These are phyloP conservation scores for Sinopyrophorus schimmeli DNA, from an alignment of 2,888 invertebrate species.

Conservation along the genomic window DNA sequence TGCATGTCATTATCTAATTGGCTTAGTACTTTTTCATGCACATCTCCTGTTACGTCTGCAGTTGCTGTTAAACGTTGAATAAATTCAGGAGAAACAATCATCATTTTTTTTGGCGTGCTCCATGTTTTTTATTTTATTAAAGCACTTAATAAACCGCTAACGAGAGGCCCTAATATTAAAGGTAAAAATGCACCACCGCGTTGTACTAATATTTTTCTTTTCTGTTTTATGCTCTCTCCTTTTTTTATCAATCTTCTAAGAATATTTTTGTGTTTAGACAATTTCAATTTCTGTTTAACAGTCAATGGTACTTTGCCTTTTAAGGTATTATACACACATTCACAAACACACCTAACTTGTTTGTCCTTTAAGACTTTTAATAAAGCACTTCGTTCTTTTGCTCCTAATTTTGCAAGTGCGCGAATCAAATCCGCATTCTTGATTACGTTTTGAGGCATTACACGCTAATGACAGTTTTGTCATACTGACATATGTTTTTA, in stretches of 20 bases:
- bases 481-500: too few species aligned
- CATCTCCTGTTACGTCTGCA: not conserved
- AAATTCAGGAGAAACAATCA: slow-evolving; percentile 1
- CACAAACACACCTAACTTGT: slow-evolving; percentile 2
- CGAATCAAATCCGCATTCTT: too few species aligned
- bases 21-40: not conserved
- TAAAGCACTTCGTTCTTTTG: not conserved
- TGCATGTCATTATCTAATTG: slow-evolving; percentile 7
- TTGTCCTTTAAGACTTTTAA: slow-evolving; percentile 1
- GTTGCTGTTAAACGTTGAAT: not conserved
- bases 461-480: too few species aligned
- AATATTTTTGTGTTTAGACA: not conserved
- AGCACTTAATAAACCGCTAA: not conserved
- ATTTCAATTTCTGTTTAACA: not conserved
- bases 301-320: not conserved
- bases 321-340: slow-evolving; percentile 1
- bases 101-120: slow-evolving; percentile 5
- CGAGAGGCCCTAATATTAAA: not conserved
- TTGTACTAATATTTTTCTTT: not conserved
- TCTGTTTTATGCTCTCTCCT: not conserved
- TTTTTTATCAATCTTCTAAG: not conserved
- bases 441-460: too few species aligned
- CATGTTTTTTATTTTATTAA: slow-evolving; percentile 5
- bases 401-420: not conserved
- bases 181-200: slow-evolving; percentile 2